Conservation (phyloP, 2,113 vertebrate species). For the Okapia johnstoni region DNA sequence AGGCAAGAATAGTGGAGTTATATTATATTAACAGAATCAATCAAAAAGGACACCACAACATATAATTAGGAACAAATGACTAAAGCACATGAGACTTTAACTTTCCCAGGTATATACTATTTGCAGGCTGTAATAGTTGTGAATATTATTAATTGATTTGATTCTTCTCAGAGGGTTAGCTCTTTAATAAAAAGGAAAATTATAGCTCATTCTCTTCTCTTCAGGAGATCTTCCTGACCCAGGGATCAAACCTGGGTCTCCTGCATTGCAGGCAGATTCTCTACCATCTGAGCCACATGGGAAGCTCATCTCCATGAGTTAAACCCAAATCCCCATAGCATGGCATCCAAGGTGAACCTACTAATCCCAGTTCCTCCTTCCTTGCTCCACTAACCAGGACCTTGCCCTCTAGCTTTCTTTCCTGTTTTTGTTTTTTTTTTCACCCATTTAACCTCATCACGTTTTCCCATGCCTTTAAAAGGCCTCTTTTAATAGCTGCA, state of each 20-base stretch:
- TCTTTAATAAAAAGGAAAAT: conserved; percentile 67
- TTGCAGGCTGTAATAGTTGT: neutral
- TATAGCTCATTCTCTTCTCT: neutral
- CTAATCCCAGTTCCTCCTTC: neutral
- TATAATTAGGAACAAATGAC: neutral
- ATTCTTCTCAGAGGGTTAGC: conserved; percentile 49
- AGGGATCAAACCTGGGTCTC: neutral
- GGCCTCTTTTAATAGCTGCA: conserved; percentile 6
- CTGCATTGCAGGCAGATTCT: neutral
- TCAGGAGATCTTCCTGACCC: neutral
- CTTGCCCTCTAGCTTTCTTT: neutral
- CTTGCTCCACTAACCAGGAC: neutral
- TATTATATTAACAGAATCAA: neutral
- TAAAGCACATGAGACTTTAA: neutral
- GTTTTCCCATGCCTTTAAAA: neutral
- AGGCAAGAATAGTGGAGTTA: neutral
- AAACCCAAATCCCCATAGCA: neutral
- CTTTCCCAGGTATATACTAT: conserved; percentile 22
- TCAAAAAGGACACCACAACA: neutral
- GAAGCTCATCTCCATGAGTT: neutral
- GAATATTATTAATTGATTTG: conserved; percentile 52
- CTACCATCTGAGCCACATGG: neutral
- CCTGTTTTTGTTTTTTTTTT: neutral
- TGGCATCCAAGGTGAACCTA: too few species aligned
- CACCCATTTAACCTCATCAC: neutral